Evolutionary conservation across 2,888 invertebrate genomes (phyloP).

Genomic region (Drosophila villosipedis): DNA sequence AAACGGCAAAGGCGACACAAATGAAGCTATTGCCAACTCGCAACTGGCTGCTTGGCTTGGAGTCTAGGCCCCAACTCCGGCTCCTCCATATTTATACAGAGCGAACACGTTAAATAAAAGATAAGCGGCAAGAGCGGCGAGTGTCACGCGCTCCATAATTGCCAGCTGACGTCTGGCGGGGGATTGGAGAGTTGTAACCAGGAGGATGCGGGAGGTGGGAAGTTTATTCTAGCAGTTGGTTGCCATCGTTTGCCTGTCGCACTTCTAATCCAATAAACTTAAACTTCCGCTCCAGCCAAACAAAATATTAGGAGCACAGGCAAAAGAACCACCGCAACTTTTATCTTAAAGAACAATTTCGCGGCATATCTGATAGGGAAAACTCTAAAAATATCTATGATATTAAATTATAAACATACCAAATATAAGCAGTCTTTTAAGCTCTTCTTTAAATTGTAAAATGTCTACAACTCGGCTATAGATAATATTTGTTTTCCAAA

Average conservation of each 20-base stretch:
- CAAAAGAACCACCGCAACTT: conserved; percentile 15
- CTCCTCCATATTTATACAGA: conserved; percentile 78
- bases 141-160: conserved; percentile 73
- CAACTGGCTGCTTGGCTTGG: conserved; percentile 12
- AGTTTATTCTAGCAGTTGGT: conserved; percentile 16
- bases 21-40: conserved; percentile 73
- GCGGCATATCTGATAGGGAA: neutral
- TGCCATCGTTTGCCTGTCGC: neutral
- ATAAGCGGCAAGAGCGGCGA: conserved; percentile 69
- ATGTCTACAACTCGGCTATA: neutral
- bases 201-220: conserved; percentile 1
- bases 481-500: neutral
- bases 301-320: conserved; percentile 13
- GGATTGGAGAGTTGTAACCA: neutral
- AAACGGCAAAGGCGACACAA: conserved; percentile 55
- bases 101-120: conserved; percentile 79
- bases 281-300: conserved; percentile 25
- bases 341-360: conserved; percentile 22
- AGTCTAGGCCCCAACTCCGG: conserved; percentile 35
- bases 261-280: conserved; percentile 70
- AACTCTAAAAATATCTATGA: neutral
- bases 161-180: conserved; percentile 25
- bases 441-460: neutral
- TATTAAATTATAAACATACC: neutral
- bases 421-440: neutral